Evolutionary conservation across 2,797 vertebrate species (phyloP), one percentile per base, ranked within the genome.

Genomic region (Nannoperca obscura): DNA sequence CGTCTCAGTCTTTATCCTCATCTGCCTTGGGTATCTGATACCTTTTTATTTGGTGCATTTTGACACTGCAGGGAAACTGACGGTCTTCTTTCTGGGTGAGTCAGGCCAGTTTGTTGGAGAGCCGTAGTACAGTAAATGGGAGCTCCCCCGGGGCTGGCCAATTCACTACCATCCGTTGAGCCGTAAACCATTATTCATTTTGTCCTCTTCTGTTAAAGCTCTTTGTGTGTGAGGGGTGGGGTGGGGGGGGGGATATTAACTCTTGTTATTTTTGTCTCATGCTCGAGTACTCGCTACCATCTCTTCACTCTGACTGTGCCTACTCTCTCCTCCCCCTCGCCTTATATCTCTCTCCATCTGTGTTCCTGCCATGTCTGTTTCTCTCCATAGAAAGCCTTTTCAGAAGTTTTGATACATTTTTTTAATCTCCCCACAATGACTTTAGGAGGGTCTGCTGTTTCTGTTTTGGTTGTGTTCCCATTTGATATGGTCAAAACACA

Each of bases 191-290:
- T 82, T 85, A 73, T 81, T 84, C 81, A 66, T 72, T 64, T 81
- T 71, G 65, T 83, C 80, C 46, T 75, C 50, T 55, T 53, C 84
- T 65, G 60, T 71, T 84, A 15, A 47, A 73, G 79, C 85, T 74
- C 72, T 82, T 64, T 74, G 69, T 63, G 46, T 52, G 67, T 57
- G 71, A 73, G 73, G 76, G 69, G 76, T 32, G 61, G 65, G 24
- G 24, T 1, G 24, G 60, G 61, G 65, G 24, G 24, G 24, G 24
- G 60, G 11, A 74, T 82, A 72, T 78, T 81, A 72, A 79, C 80
- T 70, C 74, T 69, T 60, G 66, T 81, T 88, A 77, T 90, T 88
- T 90, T 75, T 57, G 67, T 79, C 63, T 80, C 72, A 64, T 64
- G 83, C 78, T 78, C n/a, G 70, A 89, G 75, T 81, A 73, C 67